Conservation (phyloP, 2,797 vertebrate genomes). For the Leucoraja ocellata region DNA sequence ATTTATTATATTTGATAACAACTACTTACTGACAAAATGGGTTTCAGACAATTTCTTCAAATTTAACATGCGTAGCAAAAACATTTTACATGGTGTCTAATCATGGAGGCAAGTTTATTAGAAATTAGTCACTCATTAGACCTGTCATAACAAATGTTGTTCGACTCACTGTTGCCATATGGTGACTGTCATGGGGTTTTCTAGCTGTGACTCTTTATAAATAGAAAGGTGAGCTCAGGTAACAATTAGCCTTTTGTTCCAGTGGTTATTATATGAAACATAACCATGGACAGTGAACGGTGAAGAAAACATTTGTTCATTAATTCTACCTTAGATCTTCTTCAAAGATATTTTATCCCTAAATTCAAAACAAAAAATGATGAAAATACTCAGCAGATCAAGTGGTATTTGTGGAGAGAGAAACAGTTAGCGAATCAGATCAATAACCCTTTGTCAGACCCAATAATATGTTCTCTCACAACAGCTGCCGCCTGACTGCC, state of each 20-base stretch:
- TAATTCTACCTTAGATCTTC: slow-evolving; percentile 54
- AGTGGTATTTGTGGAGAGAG: too few relatives aligned
- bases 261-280: slow-evolving; percentile 59
- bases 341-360: too few relatives aligned
- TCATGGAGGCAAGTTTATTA: neutral
- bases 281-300: slow-evolving; percentile 61
- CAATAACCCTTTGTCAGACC: too few relatives aligned
- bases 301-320: slow-evolving; percentile 59
- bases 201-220: slow-evolving; percentile 67
- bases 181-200: slow-evolving; percentile 59
- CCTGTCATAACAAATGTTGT: slow-evolving; percentile 28
- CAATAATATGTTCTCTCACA: too few relatives aligned
- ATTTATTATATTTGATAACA: neutral
- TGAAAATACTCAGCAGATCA: too few relatives aligned
- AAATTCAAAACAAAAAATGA: too few relatives aligned
- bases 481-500: too few relatives aligned
- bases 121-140: neutral
- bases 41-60: too few relatives aligned
- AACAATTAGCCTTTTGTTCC: slow-evolving; percentile 71
- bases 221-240: slow-evolving; percentile 65
- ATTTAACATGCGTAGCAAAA: neutral
- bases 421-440: too few relatives aligned
- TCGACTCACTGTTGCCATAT: slow-evolving; percentile 12
- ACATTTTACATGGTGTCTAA: neutral
- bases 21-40: neutral